A percentile compares a stretch with the other conserved stretches of the same genome.
These are phyloP conservation scores for Neomorphus geoffroyi DNA, from an alignment of 2,797 vertebrate species.

Conservation along the genomic window DNA sequence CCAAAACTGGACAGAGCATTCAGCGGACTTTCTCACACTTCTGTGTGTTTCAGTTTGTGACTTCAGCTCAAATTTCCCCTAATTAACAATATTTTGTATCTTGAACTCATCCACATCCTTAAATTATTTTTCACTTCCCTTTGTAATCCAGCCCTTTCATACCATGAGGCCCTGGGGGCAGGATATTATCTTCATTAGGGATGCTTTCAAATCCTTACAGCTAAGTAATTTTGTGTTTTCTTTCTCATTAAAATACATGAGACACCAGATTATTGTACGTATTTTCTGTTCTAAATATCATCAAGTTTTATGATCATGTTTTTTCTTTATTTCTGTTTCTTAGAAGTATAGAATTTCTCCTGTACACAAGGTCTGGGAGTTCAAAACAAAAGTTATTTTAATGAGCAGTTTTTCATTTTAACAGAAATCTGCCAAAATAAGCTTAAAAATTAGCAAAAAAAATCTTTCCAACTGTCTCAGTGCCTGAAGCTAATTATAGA, in stretches of 20 bases:
- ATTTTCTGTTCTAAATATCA: constrained; percentile 5
- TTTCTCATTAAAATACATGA: constrained; percentile 42
- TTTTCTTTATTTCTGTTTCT: background rate
- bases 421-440: constrained; percentile 41
- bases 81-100: constrained; percentile 9
- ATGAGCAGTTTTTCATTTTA: constrained; percentile 41
- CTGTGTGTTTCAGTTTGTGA: background rate
- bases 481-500: constrained; percentile 50
- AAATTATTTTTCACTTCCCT: constrained; percentile 25
- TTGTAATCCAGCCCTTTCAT: background rate
- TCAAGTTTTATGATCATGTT: background rate
- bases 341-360: background rate
- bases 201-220: constrained; percentile 41
- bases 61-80: background rate
- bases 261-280: background rate
- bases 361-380: background rate
- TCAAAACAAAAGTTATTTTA: constrained; percentile 50
- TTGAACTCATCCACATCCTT: background rate
- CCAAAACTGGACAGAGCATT: background rate
- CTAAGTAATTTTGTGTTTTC: background rate
- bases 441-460: background rate
- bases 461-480: background rate
- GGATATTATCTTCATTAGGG: constrained; percentile 44
- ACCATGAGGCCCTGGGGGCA: background rate
- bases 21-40: background rate